Percentiles rank a stretch among this genome's conserved stretches.
phyloP scores from a whole-genome alignment of 2,113 vertebrate genomes.

The Phylloscopus trochilus region DNA sequence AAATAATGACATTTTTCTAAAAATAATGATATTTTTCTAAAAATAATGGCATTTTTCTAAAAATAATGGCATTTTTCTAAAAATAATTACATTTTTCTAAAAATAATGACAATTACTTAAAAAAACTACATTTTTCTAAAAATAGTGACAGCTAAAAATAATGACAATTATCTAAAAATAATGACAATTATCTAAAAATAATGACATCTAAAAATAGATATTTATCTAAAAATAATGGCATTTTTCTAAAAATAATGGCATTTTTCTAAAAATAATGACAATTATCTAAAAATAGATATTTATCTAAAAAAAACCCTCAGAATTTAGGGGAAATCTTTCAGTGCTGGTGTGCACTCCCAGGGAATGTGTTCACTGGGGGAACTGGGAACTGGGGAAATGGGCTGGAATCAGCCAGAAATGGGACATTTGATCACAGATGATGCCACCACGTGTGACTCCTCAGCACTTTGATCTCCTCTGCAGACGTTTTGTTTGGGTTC shows the following conservation, averaged over 20 bases:
- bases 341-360: neutral
- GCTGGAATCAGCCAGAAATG: neutral
- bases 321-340: rapidly evolving
- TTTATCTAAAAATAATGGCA: neutral
- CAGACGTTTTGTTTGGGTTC: too few species aligned
- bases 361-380: neutral
- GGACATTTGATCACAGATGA: neutral
- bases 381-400: neutral
- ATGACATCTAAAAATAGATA: too few species aligned
- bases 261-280: neutral
- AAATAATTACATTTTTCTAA: too few species aligned
- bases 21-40: too few species aligned
- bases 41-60: too few species aligned
- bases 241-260: neutral
- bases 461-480: neutral
- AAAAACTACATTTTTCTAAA: too few species aligned
- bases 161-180: too few species aligned
- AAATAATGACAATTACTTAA: too few species aligned
- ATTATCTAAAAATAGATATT: neutral
- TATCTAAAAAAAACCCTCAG: neutral
- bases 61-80: too few species aligned
- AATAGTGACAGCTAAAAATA: too few species aligned
- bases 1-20: too few species aligned
- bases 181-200: neutral
- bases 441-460: rapidly evolving